Conservation (phyloP, 2,113 vertebrate species). For the Carassius gibelio region DNA sequence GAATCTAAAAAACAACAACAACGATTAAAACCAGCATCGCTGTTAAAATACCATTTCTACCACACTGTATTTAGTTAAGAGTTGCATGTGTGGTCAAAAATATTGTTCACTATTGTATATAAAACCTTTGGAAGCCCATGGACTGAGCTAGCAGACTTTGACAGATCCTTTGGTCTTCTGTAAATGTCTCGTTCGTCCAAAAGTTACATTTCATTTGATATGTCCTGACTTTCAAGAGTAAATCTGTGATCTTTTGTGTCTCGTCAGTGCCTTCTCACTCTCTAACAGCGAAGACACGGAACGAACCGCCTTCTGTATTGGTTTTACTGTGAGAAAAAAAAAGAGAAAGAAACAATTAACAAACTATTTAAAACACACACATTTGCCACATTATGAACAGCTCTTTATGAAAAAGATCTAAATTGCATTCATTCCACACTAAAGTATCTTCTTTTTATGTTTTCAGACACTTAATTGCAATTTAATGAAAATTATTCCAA, state of each 20-base stretch:
- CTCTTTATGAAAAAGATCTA: background rate
- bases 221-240: conserved; percentile 58
- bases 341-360: conserved; percentile 10
- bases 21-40: conserved; percentile 70
- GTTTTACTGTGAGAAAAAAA: conserved; percentile 70
- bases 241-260: conserved; percentile 57
- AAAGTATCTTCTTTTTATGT: background rate
- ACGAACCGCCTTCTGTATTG: conserved; percentile 73
- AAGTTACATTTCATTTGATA: conserved; percentile 45
- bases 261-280: conserved; percentile 63
- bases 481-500: background rate
- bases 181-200: conserved; percentile 45
- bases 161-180: conserved; percentile 27
- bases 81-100: conserved; percentile 55
- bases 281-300: conserved; percentile 74
- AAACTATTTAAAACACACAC: background rate
- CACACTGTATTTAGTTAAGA: conserved; percentile 62
- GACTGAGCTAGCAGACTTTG: conserved; percentile 9
- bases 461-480: background rate
- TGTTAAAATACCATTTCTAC: conserved; percentile 65
- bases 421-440: background rate
- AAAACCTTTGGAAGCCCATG: background rate
- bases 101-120: conserved; percentile 12
- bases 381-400: background rate
- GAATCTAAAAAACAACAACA: conserved; percentile 46